These are phyloP conservation scores for Thera britannica DNA, from an alignment of 2,888 invertebrate species.

Conservation along the genomic window DNA sequence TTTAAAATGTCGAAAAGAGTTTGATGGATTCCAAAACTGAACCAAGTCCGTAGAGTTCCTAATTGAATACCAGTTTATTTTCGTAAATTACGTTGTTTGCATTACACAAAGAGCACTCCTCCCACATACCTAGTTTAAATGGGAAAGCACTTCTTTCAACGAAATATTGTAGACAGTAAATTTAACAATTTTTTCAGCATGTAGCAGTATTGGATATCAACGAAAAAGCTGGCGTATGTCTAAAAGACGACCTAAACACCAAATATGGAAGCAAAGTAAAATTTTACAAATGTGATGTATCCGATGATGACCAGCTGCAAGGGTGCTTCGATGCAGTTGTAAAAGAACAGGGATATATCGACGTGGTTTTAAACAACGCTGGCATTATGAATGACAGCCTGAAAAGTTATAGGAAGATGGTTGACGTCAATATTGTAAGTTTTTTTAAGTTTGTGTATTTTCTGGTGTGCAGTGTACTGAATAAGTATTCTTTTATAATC, in stretches of 20 bases:
- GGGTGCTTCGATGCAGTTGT: slow-evolving; percentile 49
- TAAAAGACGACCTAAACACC: slow-evolving; percentile 52
- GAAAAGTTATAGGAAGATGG: slow-evolving; percentile 52
- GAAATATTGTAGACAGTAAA: no score
- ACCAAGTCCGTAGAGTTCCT: no score
- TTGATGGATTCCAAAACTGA: no score
- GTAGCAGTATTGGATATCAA: slow-evolving; percentile 56
- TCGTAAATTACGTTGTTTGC: no score
- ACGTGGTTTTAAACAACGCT: slow-evolving; percentile 59
- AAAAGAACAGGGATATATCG: slow-evolving; percentile 52
- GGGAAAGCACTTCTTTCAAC: no score
- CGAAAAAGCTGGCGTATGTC: slow-evolving; percentile 48
- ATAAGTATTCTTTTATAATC: background rate
- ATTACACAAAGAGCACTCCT: no score
- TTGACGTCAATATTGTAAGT: slow-evolving; percentile 61
- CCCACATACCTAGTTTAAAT: no score
- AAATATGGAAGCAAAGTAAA: slow-evolving; percentile 56
- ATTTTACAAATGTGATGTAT: slow-evolving; percentile 61
- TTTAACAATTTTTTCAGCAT: slow-evolving; percentile 43
- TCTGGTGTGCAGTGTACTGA: background rate
- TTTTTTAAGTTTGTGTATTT: background rate
- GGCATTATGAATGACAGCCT: slow-evolving; percentile 58
- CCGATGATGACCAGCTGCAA: slow-evolving; percentile 52
- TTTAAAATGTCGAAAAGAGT: no score
- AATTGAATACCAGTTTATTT: no score